Evolutionary conservation across 2,888 invertebrate species (phyloP).

Genomic region (Horisme vitalbata): DNA sequence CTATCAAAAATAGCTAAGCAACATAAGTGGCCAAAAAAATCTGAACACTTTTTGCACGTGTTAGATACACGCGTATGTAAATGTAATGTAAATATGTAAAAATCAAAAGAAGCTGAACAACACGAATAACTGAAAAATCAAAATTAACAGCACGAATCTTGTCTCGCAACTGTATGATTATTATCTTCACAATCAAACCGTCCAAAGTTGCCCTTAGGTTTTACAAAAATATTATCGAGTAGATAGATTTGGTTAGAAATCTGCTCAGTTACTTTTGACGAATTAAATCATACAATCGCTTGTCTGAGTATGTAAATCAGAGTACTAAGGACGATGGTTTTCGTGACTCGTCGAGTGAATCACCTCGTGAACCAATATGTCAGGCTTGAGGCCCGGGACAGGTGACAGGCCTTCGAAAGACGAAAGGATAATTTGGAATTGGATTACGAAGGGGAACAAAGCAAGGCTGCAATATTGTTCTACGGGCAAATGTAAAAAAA

Average conservation of each 20-base stretch:
- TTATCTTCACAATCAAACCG: too few species aligned
- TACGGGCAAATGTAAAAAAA: too few species aligned
- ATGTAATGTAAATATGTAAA: too few species aligned
- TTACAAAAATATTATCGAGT: background rate
- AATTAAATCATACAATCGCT: conserved; percentile 8
- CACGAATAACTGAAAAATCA: too few species aligned
- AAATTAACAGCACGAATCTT: too few species aligned
- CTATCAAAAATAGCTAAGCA: conserved; percentile 6
- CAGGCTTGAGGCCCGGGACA: conserved; percentile 21
- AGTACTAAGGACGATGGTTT: conserved; percentile 21
- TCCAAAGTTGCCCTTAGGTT: background rate
- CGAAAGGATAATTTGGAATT: conserved; percentile 10
- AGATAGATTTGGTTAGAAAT: background rate
- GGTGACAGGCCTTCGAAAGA: conserved; percentile 20
- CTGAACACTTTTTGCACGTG: background rate
- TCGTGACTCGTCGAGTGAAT: conserved; percentile 27
- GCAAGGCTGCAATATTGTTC: too few species aligned
- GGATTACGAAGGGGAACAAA: background rate
- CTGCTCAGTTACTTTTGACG: conserved; percentile 3
- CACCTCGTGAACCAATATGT: conserved; percentile 24
- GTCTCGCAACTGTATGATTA: too few species aligned
- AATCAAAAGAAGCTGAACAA: too few species aligned
- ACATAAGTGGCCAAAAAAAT: background rate
- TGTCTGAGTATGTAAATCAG: conserved; percentile 22
- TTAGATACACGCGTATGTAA: too few species aligned